phyloP scores from a whole-genome alignment of 2,888 invertebrate species.

The Leucophora obtusa region DNA sequence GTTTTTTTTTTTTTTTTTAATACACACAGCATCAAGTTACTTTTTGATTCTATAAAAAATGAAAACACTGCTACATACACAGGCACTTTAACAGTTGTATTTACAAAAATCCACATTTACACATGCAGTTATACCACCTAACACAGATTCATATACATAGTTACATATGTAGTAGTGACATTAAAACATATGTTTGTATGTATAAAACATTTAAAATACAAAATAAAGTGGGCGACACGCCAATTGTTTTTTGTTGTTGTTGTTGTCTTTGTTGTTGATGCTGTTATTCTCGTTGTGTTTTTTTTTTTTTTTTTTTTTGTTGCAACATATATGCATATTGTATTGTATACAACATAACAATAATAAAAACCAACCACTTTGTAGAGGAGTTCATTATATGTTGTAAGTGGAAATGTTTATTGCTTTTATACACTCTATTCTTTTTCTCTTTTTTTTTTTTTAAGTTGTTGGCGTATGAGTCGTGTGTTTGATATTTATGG shows the following conservation, averaged over 20 bases:
- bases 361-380: conserved; percentile 53
- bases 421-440: conserved; percentile 29
- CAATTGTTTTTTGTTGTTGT: conserved; percentile 52
- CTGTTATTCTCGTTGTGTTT: conserved; percentile 15
- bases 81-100: neutral
- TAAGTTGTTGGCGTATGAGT: neutral
- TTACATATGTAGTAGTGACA: neutral
- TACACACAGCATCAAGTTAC: conserved; percentile 39
- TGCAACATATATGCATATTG: conserved; percentile 60
- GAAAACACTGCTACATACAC: neutral
- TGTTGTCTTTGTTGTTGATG: conserved; percentile 30
- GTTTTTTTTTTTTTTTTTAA: conserved; percentile 26
- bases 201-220: conserved; percentile 46
- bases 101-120: neutral
- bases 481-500: neutral
- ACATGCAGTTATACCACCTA: neutral
- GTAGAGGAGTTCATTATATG: conserved; percentile 60
- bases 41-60: conserved; percentile 35
- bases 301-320: neutral
- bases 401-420: conserved; percentile 64
- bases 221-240: conserved; percentile 54
- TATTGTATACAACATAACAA: conserved; percentile 49
- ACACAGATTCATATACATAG: no score
- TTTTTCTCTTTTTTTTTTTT: no score
- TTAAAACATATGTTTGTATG: conserved; percentile 1